These are phyloP conservation scores for Noctua pronuba DNA, from an alignment of 2,888 invertebrate species.

Conservation along the genomic window DNA sequence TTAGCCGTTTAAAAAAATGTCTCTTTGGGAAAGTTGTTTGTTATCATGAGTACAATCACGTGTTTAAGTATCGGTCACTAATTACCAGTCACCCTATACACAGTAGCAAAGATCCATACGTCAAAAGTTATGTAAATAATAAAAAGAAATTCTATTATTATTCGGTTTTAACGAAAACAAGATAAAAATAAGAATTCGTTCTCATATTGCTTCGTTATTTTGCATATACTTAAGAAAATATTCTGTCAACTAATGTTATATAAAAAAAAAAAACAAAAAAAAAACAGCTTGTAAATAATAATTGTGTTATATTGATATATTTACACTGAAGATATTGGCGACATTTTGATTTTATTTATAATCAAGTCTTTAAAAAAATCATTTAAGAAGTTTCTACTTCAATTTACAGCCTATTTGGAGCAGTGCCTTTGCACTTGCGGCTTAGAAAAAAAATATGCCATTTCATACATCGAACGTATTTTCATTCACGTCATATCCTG, in stretches of 20 bases:
- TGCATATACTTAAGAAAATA: conserved; percentile 9
- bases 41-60: too few species aligned
- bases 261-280: conserved; percentile 59
- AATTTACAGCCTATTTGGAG: conserved; percentile 18
- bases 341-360: conserved; percentile 68
- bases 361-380: conserved; percentile 54
- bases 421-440: not conserved
- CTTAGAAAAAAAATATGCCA: conserved; percentile 29
- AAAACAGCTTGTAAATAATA: conserved; percentile 57
- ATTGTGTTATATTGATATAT: conserved; percentile 67
- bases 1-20: too few species aligned
- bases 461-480: conserved; percentile 48
- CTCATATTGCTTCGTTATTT: conserved; percentile 23
- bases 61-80: too few species aligned
- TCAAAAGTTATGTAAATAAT: conserved; percentile 14
- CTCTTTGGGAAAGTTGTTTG: too few species aligned
- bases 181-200: not conserved
- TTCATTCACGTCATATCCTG: conserved; percentile 46
- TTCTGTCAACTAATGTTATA: conserved; percentile 26
- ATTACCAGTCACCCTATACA: too few species aligned
- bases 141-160: conserved; percentile 1
- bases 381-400: conserved; percentile 42
- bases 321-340: conserved; percentile 59
- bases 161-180: not conserved
- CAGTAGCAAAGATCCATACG: not conserved